Evolutionary conservation across 2,888 invertebrate genomes (phyloP).

Genomic region (Camptogramma bilineatum): DNA sequence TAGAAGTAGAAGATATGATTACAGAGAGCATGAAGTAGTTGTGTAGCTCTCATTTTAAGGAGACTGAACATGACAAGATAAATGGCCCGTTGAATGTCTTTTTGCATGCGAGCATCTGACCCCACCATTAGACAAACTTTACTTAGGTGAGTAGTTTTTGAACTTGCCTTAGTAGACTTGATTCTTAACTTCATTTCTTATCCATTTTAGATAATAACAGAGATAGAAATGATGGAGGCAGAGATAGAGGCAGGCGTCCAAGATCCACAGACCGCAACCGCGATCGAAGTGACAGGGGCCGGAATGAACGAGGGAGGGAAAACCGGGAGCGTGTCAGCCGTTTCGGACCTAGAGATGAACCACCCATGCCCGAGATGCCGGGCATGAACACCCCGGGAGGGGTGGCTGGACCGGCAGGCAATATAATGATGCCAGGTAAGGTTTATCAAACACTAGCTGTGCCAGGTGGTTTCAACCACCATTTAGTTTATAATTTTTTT

Average conservation of each 20-base stretch:
- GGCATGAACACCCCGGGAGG: conserved; percentile 16
- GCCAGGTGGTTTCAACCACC: no score
- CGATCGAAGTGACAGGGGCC: conserved; percentile 43
- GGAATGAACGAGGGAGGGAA: conserved; percentile 46
- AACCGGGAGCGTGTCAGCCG: conserved; percentile 27
- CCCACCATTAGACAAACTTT: no score
- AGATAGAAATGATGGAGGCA: conserved; percentile 12
- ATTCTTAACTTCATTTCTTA: no score
- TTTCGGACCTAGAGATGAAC: conserved; percentile 28
- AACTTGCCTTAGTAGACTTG: no score
- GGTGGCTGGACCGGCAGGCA: conserved; percentile 13
- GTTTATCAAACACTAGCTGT: neutral
- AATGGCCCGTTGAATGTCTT: no score
- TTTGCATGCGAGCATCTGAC: no score
- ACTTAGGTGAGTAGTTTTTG: no score
- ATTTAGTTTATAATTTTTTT: neutral
- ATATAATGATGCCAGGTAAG: conserved; percentile 57
- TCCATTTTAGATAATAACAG: conserved; percentile 12
- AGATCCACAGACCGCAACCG: conserved; percentile 47
- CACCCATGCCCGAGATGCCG: conserved; percentile 11
- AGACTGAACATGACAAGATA: no score
- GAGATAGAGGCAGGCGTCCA: conserved; percentile 41
- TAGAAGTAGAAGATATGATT: no score
- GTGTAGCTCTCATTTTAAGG: no score
- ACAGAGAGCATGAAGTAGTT: no score